Conservation (phyloP, 2,797 vertebrate genomes). For the Semaprochilodus insignis region DNA sequence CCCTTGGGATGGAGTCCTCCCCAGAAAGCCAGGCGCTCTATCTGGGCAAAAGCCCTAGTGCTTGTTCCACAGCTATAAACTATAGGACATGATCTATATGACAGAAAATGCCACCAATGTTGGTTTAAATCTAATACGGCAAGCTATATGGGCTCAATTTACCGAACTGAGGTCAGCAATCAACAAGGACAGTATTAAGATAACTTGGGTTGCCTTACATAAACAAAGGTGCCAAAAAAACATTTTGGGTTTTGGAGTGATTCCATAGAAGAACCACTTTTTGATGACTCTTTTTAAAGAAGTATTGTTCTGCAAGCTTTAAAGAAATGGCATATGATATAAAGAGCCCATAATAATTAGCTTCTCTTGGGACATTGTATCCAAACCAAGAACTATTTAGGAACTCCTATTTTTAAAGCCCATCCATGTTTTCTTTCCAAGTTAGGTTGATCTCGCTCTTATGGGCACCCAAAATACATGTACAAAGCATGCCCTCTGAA, state of each 20-base stretch:
- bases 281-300: neutral
- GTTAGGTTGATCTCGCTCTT: too few relatives aligned
- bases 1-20: slow-evolving; percentile 60
- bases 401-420: neutral
- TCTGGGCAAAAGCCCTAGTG: slow-evolving; percentile 37
- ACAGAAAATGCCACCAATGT: neutral
- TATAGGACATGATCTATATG: neutral
- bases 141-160: neutral
- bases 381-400: neutral
- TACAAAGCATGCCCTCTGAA: too few relatives aligned
- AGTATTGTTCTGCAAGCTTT: too few relatives aligned
- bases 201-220: neutral
- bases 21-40: slow-evolving; percentile 34
- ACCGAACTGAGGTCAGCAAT: neutral
- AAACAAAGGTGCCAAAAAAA: neutral
- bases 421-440: too few relatives aligned
- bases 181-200: neutral
- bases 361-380: neutral
- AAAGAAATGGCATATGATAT: too few relatives aligned
- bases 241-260: neutral
- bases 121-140: neutral
- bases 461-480: too few relatives aligned
- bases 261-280: too few relatives aligned
- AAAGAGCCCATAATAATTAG: too few relatives aligned
- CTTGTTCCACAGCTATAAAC: neutral